Base-by-base conservation (phyloP, 1,140 invertebrate species). In the Lasioglossum baleicum region DNA sequence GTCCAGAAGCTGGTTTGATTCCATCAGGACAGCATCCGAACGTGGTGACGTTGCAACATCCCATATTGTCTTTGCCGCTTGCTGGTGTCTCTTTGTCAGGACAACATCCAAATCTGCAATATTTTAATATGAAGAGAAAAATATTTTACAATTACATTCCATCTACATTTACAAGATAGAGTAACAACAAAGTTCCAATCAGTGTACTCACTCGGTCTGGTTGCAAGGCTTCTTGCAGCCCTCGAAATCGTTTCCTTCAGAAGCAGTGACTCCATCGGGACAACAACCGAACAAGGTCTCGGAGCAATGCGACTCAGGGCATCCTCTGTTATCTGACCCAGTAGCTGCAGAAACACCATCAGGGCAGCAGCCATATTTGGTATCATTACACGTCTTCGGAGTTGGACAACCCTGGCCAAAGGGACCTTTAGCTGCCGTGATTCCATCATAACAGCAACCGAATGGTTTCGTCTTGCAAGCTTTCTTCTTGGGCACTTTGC, bases 401-500 rank as follows among this genome's bases (percentile, higher is more conserved):
- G 93, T 95, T 0, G 95, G 94, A 89, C 97, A 98, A 22, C 96
- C 97, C 94, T 96, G 94, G 78, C 96, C 95, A 85, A 98, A 98
- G 42, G 97, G 97, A 88, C 98, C 98, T 87, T 94, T 92, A 40
- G 98, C 97, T 7, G 95, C 88, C 7, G 97, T 98, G 79, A 95
- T 95, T 22, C 95, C 96, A 91, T 99, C 98, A 22, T 96, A 96
- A 92, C 98, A 99, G 89, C 98, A 99, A 17, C 98, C 98, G 89
- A 96, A 98, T 82, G 95, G 91, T 17, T 96, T 94, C 35, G 94
- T 95, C 22, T 94, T 93, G 87, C 98, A 99, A 65, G 93, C 93
- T 56, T 94, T 92, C 76, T 91, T 93, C 82, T 93, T 94, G 44
- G 92, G 93, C 0, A 93, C 90, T 86, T 95, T 96, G 84, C 96